Base-by-base conservation (phyloP, 2,888 invertebrate species). In the Megalurothrips usitatus region DNA sequence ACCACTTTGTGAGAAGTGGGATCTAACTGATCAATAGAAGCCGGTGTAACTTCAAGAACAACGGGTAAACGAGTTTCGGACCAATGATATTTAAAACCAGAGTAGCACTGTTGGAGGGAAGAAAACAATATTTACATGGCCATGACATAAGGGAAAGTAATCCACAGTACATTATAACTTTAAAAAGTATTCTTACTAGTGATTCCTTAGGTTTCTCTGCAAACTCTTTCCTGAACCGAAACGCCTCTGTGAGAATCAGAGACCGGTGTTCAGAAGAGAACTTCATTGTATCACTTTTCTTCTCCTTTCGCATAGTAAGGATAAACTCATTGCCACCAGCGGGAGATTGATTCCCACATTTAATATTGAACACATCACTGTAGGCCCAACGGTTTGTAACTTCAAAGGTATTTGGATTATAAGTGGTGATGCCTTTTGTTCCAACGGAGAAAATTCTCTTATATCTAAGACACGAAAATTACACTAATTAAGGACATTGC, bases 391-490 rank as follows among this genome's bases (percentile, higher is more conserved):
- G 94, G 89, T 99, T 99, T 81, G 99, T 99, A 83, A 96, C 91
- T 86, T 96, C 96, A 85, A 96, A 89, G 84, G 91, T 93, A 83
- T 90, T 91, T n/a, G 96, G 98, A 88, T 98, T 98, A 88, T 99
- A 99, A 0, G 99, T 99, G 79, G 98, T 96, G 85, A 99, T 95
- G 52, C 98, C 98, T 86, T 93, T 92, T 75, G 96, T 95, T 81
- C 99, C 99, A 86, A 99, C 93, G 12, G 99, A 97, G 87, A 99
- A 96, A 85, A 99, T 96, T 85, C 99, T 91, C 88, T 97, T 98
- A 89, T 99, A 99, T 86, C 94, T 95, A 85, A 52, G 85, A 85
- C 78, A 82, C 79, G 78, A 81, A 85, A 85, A 83, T 79, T 48
- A 79, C 14, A 79, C 17, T 17, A 80, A 34, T 80, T 23, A 85